Evolutionary conservation across 2,797 vertebrate species (phyloP).

Genomic region (Bovichtus variegatus): DNA sequence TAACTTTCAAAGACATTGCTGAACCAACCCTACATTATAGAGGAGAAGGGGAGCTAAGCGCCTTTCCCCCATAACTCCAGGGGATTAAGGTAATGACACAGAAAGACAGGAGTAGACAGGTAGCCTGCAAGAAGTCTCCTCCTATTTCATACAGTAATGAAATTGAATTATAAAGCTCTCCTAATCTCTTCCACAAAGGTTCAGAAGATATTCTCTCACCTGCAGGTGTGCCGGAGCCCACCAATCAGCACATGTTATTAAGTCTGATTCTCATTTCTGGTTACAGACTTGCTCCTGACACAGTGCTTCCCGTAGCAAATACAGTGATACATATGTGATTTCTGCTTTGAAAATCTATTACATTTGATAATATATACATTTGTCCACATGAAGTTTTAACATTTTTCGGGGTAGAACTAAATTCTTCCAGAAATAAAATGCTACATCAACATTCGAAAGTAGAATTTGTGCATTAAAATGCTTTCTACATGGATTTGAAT

Average conservation of each 20-base stretch:
- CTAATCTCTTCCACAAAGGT: constrained; percentile 75
- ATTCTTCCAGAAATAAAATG: neutral
- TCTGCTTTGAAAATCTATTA: neutral
- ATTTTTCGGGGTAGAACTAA: neutral
- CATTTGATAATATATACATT: neutral
- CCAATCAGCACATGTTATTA: constrained; percentile 32
- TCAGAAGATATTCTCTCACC: constrained; percentile 56
- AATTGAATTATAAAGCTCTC: constrained; percentile 79
- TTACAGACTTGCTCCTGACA: constrained; percentile 15
- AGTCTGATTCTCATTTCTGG: constrained; percentile 35
- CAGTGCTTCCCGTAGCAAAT: constrained; percentile 2
- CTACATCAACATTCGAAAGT: neutral
- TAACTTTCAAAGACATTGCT: constrained; percentile 71
- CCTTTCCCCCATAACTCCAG: constrained; percentile 55
- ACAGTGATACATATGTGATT: constrained; percentile 6
- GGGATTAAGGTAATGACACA: constrained; percentile 78
- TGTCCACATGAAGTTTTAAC: neutral
- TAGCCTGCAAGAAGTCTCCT: constrained; percentile 63
- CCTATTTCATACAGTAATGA: constrained; percentile 75
- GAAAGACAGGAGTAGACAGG: constrained; percentile 72
- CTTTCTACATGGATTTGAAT: neutral
- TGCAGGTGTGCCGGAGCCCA: constrained; percentile 51
- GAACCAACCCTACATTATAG: constrained; percentile 53
- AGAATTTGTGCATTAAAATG: neutral
- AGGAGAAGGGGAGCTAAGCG: constrained; percentile 55